A percentile compares a stretch with the other conserved stretches of the same genome.
phyloP scores from a whole-genome alignment of 2,113 vertebrate genomes.

The Corvus moneduloides region DNA sequence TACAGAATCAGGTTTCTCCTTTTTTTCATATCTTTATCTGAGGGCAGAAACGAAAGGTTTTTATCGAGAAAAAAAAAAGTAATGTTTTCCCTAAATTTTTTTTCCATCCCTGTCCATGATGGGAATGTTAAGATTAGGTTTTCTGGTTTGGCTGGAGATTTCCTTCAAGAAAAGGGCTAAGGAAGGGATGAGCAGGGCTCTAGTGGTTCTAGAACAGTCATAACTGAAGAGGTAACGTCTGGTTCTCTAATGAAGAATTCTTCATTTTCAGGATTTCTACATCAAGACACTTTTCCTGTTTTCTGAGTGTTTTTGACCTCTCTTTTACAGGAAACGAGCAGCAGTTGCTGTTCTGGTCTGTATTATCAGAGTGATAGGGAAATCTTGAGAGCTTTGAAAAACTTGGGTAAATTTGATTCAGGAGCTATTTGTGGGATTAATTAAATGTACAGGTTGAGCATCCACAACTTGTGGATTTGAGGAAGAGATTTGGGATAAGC shows the following conservation, averaged over 20 bases:
- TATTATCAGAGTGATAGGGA: not conserved
- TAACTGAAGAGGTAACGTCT: not conserved
- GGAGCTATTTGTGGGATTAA: not conserved
- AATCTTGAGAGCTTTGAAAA: not conserved
- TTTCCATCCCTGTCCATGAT: not conserved
- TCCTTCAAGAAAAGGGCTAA: not conserved
- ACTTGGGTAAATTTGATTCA: not conserved
- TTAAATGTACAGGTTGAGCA: not conserved
- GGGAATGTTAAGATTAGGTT: not conserved
- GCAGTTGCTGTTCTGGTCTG: not conserved
- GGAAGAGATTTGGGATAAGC: not conserved
- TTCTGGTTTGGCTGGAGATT: not conserved
- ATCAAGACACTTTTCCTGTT: not conserved
- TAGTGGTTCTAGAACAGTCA: not conserved
- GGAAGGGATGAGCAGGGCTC: not conserved
- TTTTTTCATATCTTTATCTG: not conserved
- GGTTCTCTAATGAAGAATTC: not conserved
- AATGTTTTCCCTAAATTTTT: not conserved
- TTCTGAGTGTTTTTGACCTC: not conserved
- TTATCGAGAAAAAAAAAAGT: not conserved
- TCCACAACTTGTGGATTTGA: not conserved
- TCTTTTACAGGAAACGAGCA: not conserved
- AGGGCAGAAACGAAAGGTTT: not conserved
- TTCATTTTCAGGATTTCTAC: not conserved
- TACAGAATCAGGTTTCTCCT: not conserved